These are phyloP conservation scores for Drosophila lowei DNA, from an alignment of 1,140 invertebrate genomes.

Conservation along the genomic window DNA sequence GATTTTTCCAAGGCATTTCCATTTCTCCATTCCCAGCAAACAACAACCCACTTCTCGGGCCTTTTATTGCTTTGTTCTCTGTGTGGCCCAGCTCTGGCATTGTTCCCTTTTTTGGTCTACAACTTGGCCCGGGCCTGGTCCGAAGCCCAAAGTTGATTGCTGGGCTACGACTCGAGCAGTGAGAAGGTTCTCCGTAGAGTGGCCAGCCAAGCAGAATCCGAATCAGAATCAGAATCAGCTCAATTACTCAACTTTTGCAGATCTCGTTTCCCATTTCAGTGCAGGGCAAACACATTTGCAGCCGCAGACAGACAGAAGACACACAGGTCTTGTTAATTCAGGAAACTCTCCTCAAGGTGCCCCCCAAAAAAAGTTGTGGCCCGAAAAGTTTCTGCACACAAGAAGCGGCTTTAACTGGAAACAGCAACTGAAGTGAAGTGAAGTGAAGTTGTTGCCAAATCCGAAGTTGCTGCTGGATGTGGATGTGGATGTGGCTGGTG, in stretches of 20 bases:
- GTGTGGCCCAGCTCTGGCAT: conserved; percentile 37
- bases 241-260: conserved; percentile 68
- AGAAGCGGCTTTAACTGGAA: conserved; percentile 31
- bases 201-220: conserved; percentile 51
- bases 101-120: conserved; percentile 67
- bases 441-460: conserved; percentile 31
- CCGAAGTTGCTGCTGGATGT: conserved; percentile 22
- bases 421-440: background rate
- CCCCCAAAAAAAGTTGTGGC: conserved; percentile 45
- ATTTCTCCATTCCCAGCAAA: conserved; percentile 47
- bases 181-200: conserved; percentile 30
- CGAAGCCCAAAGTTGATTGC: conserved; percentile 20
- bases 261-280: conserved; percentile 58
- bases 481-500: conserved; percentile 16
- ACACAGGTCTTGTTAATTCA: conserved; percentile 34
- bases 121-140: background rate
- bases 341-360: conserved; percentile 35
- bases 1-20: conserved; percentile 61
- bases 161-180: conserved; percentile 42
- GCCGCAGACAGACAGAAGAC: conserved; percentile 7
- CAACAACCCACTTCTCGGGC: conserved; percentile 59
- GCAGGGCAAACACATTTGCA: conserved; percentile 60
- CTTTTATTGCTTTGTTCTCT: conserved; percentile 71
- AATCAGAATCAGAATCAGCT: conserved; percentile 47
- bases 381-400: conserved; percentile 48